Evolutionary conservation across 1,140 invertebrate species (phyloP), one percentile per base, ranked within the genome.

Genomic region (Drosophila varians): DNA sequence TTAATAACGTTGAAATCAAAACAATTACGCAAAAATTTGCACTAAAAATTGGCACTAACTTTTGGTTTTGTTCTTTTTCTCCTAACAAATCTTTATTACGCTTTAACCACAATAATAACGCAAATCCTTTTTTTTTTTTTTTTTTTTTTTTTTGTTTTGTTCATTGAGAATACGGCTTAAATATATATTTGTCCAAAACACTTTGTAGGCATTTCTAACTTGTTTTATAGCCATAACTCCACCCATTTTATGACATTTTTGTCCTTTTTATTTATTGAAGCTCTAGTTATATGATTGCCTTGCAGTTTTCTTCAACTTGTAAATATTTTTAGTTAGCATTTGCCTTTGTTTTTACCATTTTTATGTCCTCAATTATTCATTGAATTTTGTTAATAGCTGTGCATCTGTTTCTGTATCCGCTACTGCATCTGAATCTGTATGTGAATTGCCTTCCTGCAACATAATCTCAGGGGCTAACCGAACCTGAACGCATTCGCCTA

Each of bases 211-310:
- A 73, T 86, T 77, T 48, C 47, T 53, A 43, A 57, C 60, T 57
- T 51, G 31, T 51, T 48, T 75, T 65, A n/a, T 71, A 69, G 62
- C 58, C 72, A 75, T 75, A 71, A 46, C 53, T 51, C 48, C 43
- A 49, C 38, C 31, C 19, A 19, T 68, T 28, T 74, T 74, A 74
- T 79, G 75, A 65, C 79, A 64, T 58, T 77, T 58, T 77, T 60
- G 34, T 76, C 62, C 36, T 64, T 76, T 66, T 60, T 56, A 77
- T 76, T 87, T 89, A 76, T 83, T 79, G 82, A 90, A 90, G 84
- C 86, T 89, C 89, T 90, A 90, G 79, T 90, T 90, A 69, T 89
- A 90, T 90, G 89, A 90, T 90, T 90, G 89, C 89, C 89, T 89
- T 90, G 89, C 89, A 90, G 83, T 82, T 87, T 75, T 72, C 45